A percentile compares a stretch with the other conserved stretches of the same genome.
These are phyloP conservation scores for Apomyelois bistriatella DNA, from an alignment of 2,888 invertebrate genomes.

Conservation along the genomic window DNA sequence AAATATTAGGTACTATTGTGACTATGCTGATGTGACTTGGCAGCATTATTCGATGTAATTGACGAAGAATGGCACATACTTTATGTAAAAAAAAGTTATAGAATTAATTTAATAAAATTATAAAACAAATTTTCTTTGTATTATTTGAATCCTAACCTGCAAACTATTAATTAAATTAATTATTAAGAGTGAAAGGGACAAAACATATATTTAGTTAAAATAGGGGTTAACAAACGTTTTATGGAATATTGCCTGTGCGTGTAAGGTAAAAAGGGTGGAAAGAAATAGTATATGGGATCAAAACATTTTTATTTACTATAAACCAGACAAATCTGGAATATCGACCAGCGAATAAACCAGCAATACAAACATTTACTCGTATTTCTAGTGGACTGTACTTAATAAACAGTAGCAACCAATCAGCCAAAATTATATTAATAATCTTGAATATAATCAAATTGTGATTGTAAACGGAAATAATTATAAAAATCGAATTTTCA, in stretches of 20 bases:
- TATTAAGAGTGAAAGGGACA: too few relatives aligned
- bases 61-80: constrained; percentile 72
- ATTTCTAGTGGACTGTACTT: background rate
- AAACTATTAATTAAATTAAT: too few relatives aligned
- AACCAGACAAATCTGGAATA: constrained; percentile 41
- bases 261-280: too few relatives aligned
- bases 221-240: too few relatives aligned
- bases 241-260: too few relatives aligned
- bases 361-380: constrained; percentile 14
- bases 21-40: constrained; percentile 63
- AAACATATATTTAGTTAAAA: too few relatives aligned
- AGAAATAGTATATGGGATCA: constrained; percentile 26
- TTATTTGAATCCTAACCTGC: constrained; percentile 35
- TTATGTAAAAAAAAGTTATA: constrained; percentile 78
- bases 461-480: too few relatives aligned
- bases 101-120: constrained; percentile 80
- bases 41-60: constrained; percentile 74
- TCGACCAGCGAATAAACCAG: constrained; percentile 70
- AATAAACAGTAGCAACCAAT: background rate
- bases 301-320: constrained; percentile 54
- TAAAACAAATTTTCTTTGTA: constrained; percentile 59
- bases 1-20: constrained; percentile 69
- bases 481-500: too few relatives aligned
- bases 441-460: too few relatives aligned
- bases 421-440: too few relatives aligned